Base-by-base conservation (phyloP, 1,140 invertebrate species). In the Calephelis nemesis region DNA sequence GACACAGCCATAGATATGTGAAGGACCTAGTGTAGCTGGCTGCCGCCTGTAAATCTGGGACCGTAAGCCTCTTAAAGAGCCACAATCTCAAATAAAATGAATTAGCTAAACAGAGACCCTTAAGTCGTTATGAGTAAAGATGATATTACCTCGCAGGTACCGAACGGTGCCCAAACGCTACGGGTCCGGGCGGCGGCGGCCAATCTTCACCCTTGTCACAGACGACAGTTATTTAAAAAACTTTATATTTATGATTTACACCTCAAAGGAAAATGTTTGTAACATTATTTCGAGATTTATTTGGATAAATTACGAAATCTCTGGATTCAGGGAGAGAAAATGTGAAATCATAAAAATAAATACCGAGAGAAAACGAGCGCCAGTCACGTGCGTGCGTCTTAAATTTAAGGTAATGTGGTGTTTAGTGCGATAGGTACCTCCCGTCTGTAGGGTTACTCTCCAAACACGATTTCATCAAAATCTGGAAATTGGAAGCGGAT, bases 251-350 rank as follows among this genome's bases (percentile, higher is more conserved):
- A 52, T 52, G 50, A 52, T 52, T 52, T 52, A 52, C 50, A 52
- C 50, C 13, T 52, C 15, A 52, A 52, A 52, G 50, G 50, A 52
- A 52, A 52, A 52, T 19, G 13, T 52, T 52, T 52, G 50, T 52
- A 52, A 52, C 50, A 13, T 52, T 52, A 52, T 54, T 54, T 54
- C 11, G 52, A 15, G 19, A 54, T 54, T 54, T 54, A 54, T 54
- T 54, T 54, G 52, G 52, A 54, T 54, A 54, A 30, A 54, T 54
- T 54, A 54, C 52, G 52, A 54, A 54, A 54, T 54, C 52, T 30
- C 52, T 15, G 52, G 52, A 54, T 54, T 54, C n/a, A 11, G 52
- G 3, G 30, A 7, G n/a, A 15, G 9, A 10, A 54, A 54, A 30
- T 54, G 52, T 54, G 15, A 10, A 54, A 54, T 19, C 7, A 30